A percentile compares a stretch with the other conserved stretches of the same genome.
These are phyloP conservation scores for Diploptera punctata DNA, from an alignment of 2,888 invertebrate species.

Conservation along the genomic window DNA sequence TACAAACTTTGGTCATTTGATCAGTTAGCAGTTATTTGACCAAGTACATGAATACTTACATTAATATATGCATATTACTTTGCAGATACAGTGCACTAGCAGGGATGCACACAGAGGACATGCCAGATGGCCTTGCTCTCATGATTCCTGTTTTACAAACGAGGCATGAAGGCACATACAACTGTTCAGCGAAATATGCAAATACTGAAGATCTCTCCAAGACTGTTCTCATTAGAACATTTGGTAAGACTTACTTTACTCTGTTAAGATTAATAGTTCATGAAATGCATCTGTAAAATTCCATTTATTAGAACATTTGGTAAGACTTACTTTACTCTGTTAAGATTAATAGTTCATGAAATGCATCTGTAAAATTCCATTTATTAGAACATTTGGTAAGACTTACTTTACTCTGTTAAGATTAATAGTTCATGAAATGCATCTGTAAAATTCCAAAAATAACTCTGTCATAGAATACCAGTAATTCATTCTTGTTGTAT, in stretches of 20 bases:
- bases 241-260: constrained; percentile 71
- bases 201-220: constrained; percentile 68
- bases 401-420: no score
- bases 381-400: constrained; percentile 76
- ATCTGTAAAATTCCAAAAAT: constrained; percentile 71
- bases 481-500: no score
- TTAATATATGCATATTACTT: no score
- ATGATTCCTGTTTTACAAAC: constrained; percentile 77
- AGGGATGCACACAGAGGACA: constrained; percentile 38
- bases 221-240: constrained; percentile 74
- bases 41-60: no score
- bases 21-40: no score
- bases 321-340: no score
- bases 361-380: constrained; percentile 71
- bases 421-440: no score
- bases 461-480: no score
- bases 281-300: constrained; percentile 68
- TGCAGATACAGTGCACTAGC: background rate
- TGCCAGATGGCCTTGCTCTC: constrained; percentile 69
- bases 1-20: no score
- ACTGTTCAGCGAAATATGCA: constrained; percentile 82
- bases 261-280: no score
- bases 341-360: no score
- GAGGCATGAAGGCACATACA: constrained; percentile 81
- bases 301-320: constrained; percentile 77